These are phyloP conservation scores for Minunthozetes semirufus DNA, from an alignment of 2,888 invertebrate genomes.

Conservation along the genomic window DNA sequence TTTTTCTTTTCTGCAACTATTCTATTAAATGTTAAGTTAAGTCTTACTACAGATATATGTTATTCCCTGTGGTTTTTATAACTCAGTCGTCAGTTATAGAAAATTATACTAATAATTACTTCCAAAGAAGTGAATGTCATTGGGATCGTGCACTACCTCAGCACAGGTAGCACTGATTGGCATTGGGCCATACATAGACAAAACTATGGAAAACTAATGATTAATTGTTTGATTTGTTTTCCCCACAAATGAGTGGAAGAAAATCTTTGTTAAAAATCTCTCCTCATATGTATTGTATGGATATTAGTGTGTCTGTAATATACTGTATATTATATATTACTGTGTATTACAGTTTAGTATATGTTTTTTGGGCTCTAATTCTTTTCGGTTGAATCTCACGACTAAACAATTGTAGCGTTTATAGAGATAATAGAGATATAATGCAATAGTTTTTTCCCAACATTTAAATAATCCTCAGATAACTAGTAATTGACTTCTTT, in stretches of 20 bases:
- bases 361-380: neutral
- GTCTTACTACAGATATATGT: neutral
- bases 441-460: neutral
- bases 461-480: neutral
- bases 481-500: neutral
- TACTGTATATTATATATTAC: neutral
- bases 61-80: conserved; percentile 21
- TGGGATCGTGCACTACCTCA: conserved; percentile 11
- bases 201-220: neutral
- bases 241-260: neutral
- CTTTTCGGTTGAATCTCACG: conserved; percentile 3
- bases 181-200: neutral
- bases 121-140: conserved; percentile 4
- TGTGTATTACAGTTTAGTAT: neutral
- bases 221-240: conserved; percentile 5
- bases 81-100: conserved; percentile 28
- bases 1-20: neutral
- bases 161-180: neutral
- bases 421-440: conserved; percentile 11
- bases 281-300: neutral
- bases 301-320: neutral
- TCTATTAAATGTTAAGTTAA: neutral
- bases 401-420: neutral
- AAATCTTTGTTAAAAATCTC: neutral
- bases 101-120: conserved; percentile 26